A percentile compares a stretch with the other conserved stretches of the same genome.
These are phyloP conservation scores for Geococcyx californianus DNA, from an alignment of 2,113 vertebrate species.

Conservation along the genomic window DNA sequence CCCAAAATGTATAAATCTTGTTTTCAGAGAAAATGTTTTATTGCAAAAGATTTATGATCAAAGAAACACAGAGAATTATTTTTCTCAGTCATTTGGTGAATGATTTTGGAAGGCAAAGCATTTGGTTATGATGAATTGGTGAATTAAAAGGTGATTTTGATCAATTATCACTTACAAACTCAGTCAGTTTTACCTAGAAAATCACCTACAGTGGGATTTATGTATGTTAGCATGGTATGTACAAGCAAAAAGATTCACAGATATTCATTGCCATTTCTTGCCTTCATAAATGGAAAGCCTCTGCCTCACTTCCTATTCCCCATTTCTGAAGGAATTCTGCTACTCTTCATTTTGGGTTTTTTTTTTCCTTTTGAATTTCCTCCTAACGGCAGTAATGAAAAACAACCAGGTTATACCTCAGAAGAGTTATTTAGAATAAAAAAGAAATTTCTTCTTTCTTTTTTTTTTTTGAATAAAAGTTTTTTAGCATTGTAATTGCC, in stretches of 20 bases:
- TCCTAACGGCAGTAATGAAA: background rate
- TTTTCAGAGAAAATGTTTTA: background rate
- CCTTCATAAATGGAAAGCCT: background rate
- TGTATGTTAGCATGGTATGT: background rate
- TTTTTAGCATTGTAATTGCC: background rate
- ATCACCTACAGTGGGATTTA: background rate
- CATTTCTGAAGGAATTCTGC: background rate
- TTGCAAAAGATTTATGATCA: background rate
- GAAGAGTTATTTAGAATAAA: background rate
- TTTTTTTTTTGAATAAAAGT: background rate
- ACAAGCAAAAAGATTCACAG: background rate
- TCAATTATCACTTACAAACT: background rate
- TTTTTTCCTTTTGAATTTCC: background rate
- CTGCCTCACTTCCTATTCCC: background rate
- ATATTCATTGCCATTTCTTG: background rate
- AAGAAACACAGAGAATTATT: background rate
- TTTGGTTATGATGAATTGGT: background rate
- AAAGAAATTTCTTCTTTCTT: background rate
- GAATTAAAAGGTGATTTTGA: background rate
- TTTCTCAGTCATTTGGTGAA: background rate
- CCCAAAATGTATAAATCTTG: background rate
- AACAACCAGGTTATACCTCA: background rate
- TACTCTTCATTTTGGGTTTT: background rate
- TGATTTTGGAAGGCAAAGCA: background rate
- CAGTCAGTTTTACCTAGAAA: background rate